phyloP scores from a whole-genome alignment of 2,797 vertebrate species.

The Simalia tracyae region DNA sequence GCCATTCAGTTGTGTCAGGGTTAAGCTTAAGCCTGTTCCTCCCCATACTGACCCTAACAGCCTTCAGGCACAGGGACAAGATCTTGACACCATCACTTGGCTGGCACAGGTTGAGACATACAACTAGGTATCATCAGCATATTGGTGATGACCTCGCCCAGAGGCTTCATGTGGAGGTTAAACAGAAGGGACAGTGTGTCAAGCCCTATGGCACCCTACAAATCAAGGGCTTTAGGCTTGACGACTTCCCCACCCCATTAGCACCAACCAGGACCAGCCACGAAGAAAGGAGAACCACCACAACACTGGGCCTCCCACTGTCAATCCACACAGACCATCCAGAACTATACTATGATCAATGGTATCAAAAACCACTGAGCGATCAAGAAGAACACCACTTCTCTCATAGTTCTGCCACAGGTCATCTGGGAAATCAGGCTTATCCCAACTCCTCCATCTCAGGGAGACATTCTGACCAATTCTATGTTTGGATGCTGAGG shows the following conservation, averaged over 20 bases:
- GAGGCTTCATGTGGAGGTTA: background rate
- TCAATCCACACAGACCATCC: too few relatives aligned
- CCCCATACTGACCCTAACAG: background rate
- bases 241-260: background rate
- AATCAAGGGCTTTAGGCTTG: background rate
- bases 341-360: too few relatives aligned
- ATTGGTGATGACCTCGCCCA: background rate
- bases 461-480: too few relatives aligned
- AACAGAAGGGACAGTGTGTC: background rate
- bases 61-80: background rate
- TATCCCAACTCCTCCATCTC: too few relatives aligned
- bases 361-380: too few relatives aligned
- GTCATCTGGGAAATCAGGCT: too few relatives aligned
- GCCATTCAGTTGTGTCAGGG: background rate
- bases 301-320: background rate
- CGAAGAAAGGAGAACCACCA: background rate
- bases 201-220: background rate
- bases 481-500: too few relatives aligned
- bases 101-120: background rate
- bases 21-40: background rate
- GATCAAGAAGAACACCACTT: too few relatives aligned
- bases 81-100: background rate
- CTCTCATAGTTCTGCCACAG: too few relatives aligned
- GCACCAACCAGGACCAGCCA: background rate
- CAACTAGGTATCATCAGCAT: background rate